Evolutionary conservation across 1,140 invertebrate species (phyloP).

Genomic region (Stegodyphus mimosarum): DNA sequence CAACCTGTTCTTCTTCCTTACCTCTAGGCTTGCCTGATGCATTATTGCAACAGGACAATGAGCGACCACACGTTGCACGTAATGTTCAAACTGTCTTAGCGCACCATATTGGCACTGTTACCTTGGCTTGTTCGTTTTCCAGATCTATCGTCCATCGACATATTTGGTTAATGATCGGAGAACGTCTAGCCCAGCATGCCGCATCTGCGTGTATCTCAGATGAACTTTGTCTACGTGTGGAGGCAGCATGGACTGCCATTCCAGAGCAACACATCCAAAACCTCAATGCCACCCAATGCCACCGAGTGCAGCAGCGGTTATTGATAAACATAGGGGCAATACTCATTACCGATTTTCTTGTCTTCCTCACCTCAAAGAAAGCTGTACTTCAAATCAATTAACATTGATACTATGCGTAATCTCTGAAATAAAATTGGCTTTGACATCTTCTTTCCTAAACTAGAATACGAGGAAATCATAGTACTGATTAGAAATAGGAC

Average conservation of each 20-base stretch:
- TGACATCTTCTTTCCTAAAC: no score
- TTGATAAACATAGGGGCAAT: no score
- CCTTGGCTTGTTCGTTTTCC: neutral
- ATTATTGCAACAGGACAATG: neutral
- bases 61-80: neutral
- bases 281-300: neutral
- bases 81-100: neutral
- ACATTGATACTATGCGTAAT: no score
- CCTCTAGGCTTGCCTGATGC: no score
- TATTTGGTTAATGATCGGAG: neutral
- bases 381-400: no score
- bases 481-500: no score
- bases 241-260: neutral
- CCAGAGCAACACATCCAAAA: neutral
- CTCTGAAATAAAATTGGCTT: no score
- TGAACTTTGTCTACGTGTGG: neutral
- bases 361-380: no score
- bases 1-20: no score
- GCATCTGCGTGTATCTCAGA: neutral
- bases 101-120: neutral
- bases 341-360: no score
- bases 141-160: neutral
- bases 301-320: no score
- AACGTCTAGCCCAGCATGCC: neutral
- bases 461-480: no score